phyloP scores from a whole-genome alignment of 2,113 vertebrate genomes.

The Melierax canorus region DNA sequence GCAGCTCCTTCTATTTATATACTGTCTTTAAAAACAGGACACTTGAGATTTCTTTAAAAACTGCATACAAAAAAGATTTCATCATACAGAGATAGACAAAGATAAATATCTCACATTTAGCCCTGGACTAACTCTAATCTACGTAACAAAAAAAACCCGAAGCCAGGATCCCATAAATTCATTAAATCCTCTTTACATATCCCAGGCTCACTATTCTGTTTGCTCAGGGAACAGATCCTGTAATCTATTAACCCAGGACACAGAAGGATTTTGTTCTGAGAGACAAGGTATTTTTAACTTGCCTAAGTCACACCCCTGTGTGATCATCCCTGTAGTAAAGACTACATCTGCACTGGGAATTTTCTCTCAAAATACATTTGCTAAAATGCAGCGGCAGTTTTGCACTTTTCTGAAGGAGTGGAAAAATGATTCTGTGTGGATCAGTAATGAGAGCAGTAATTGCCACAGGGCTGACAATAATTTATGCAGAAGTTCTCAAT shows the following conservation, averaged over 20 bases:
- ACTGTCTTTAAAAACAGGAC: not conserved
- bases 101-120: not conserved
- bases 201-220: not conserved
- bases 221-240: not conserved
- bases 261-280: not conserved
- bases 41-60: not conserved
- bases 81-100: fast-evolving
- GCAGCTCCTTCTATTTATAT: not conserved
- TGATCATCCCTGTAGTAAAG: not conserved
- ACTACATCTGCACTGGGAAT: not conserved
- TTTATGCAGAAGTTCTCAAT: not conserved
- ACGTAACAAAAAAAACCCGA: not conserved
- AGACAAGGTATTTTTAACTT: not conserved
- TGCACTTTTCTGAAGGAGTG: not conserved
- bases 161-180: not conserved
- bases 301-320: not conserved
- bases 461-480: slow-evolving; percentile 6
- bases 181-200: not conserved
- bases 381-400: not conserved
- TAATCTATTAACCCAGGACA: not conserved
- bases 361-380: not conserved
- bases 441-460: slow-evolving; percentile 6
- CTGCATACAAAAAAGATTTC: not conserved
- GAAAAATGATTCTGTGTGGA: not conserved
- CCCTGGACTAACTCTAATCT: not conserved